Evolutionary conservation across 2,888 invertebrate genomes (phyloP).

Genomic region (Drosophila algonquin): DNA sequence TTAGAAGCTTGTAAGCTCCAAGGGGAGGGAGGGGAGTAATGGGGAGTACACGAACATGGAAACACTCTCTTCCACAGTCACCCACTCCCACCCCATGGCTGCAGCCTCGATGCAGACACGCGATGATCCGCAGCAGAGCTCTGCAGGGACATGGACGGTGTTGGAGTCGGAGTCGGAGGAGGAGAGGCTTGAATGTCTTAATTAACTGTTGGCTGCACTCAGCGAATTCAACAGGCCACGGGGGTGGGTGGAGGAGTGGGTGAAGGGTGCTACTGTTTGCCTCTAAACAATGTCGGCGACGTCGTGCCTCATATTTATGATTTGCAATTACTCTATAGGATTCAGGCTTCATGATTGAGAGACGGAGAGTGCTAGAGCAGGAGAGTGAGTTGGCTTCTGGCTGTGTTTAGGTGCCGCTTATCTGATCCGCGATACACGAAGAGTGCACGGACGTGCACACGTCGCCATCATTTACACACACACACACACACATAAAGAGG

Average conservation of each 20-base stretch:
- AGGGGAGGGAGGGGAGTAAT: not conserved
- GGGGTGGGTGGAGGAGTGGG: conserved; percentile 1
- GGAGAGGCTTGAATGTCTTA: conserved; percentile 62
- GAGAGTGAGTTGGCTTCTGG: not conserved
- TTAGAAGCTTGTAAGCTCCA: conserved; percentile 69
- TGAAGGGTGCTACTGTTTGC: too few relatives aligned
- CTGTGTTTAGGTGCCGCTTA: conserved; percentile 48
- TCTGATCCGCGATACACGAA: conserved; percentile 71
- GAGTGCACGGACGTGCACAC: conserved; percentile 58
- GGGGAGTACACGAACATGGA: conserved; percentile 44
- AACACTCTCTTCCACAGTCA: conserved; percentile 42
- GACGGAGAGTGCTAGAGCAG: too few relatives aligned
- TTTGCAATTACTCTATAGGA: conserved; percentile 67
- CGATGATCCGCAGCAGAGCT: conserved; percentile 54
- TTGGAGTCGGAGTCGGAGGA: not conserved
- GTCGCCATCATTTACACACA: conserved; percentile 30
- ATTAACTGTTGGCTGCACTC: conserved; percentile 72
- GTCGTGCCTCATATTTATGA: conserved; percentile 72
- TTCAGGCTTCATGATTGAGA: not conserved
- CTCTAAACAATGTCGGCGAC: conserved; percentile 36
- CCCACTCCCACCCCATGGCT: conserved; percentile 5
- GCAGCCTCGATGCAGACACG: conserved; percentile 55
- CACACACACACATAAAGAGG: conserved; percentile 4
- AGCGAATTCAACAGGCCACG: conserved; percentile 39
- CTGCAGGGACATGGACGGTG: not conserved